Base-by-base conservation (phyloP, 2,797 vertebrate species). In the Muraenolepis orangiensis region DNA sequence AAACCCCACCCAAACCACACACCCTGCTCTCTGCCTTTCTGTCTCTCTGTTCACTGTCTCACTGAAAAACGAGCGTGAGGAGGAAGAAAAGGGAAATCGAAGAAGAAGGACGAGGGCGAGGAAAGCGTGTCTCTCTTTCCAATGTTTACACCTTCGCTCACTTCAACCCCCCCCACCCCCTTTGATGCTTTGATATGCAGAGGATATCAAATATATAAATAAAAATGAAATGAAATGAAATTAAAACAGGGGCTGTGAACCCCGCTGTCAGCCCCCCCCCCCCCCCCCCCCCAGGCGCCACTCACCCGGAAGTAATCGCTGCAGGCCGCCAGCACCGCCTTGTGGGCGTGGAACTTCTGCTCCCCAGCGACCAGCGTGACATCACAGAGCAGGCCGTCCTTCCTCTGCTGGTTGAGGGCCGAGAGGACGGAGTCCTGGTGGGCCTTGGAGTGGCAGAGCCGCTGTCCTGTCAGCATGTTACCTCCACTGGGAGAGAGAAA, bases 231-330 rank as follows among this genome's bases (percentile, higher is more conserved):
- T n/a, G n/a, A n/a, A n/a, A n/a, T n/a, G n/a, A n/a, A n/a, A n/a
- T n/a, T n/a, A n/a, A n/a, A n/a, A n/a, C n/a, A n/a, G n/a, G n/a
- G n/a, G n/a, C n/a, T n/a, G n/a, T n/a, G n/a, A n/a, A n/a, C n/a
- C n/a, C n/a, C n/a, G n/a, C n/a, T n/a, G n/a, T n/a, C n/a, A n/a
- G n/a, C n/a, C n/a, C n/a, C n/a, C n/a, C n/a, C n/a, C n/a, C n/a
- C n/a, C 18, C 46, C 46, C 6, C 14, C 18, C 46, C 2, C 6
- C 72, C 20, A 40, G 28, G 31, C 26, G n/a, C n/a, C n/a, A 93
- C 97, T 96, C 89, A 99, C 97, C 92, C 97, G 91, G 88, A 99
- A 99, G 84, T 99, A 99, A 90, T 99, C 97, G 11, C 97, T 99
- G 93, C 97, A 99, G 0, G 97, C 97, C 23, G 97, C 97, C 75